Evolutionary conservation across 1,140 invertebrate species (phyloP).

Genomic region (Panonychus citri): DNA sequence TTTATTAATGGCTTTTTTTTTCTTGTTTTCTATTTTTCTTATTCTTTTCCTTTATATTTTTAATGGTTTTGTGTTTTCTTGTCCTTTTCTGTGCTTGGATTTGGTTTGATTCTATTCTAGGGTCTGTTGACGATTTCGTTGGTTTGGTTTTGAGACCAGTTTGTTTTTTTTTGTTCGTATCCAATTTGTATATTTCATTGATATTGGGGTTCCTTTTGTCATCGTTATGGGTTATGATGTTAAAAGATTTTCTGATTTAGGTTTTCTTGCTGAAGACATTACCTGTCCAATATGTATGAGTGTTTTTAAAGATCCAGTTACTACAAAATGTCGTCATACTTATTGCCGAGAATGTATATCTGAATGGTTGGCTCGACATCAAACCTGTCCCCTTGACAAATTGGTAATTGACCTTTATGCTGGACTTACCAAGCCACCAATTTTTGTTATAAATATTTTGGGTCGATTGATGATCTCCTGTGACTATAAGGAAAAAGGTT

Average conservation of each 20-base stretch:
- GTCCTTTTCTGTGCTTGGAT: no score
- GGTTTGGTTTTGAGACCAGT: no score
- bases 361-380: not conserved
- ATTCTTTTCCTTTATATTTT: no score
- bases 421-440: not conserved
- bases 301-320: not conserved
- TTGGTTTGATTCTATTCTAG: no score
- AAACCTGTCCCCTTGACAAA: not conserved
- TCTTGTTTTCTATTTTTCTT: no score
- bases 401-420: not conserved
- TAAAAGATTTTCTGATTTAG: not conserved
- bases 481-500: slow-evolving; percentile 4
- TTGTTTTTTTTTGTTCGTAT: no score
- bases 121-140: no score
- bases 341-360: not conserved
- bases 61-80: no score
- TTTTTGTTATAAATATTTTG: not conserved
- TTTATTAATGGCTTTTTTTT: no score
- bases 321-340: not conserved
- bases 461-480: not conserved
- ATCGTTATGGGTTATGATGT: not conserved
- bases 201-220: no score
- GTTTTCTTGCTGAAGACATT: not conserved
- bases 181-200: no score
- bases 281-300: slow-evolving; percentile 1